Conservation (phyloP, 2,113 vertebrate species). For the Hyla sarda region DNA sequence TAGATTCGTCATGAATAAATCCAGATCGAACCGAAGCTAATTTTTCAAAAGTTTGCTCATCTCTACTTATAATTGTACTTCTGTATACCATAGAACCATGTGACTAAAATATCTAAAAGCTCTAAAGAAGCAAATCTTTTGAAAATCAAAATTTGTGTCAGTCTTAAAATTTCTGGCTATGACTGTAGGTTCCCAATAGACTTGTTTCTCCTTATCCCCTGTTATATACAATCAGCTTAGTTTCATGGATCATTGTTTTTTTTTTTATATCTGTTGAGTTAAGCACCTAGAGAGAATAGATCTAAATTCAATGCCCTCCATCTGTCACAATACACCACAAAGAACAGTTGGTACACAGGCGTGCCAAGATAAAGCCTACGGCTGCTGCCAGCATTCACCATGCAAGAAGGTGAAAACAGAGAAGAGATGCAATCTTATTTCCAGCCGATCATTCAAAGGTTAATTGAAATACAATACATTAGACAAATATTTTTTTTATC, state of each 20-base stretch:
- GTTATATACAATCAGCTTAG: slow-evolving; percentile 19
- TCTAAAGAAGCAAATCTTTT: too few relatives aligned
- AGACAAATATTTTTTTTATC: slow-evolving; percentile 20
- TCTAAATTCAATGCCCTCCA: slow-evolving; percentile 64
- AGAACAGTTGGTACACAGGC: slow-evolving; percentile 64
- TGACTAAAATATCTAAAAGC: too few relatives aligned
- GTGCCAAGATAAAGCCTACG: slow-evolving; percentile 66
- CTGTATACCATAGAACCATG: too few relatives aligned
- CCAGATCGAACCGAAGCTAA: too few relatives aligned
- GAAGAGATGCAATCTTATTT: slow-evolving; percentile 54
- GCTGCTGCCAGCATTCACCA: slow-evolving; percentile 65
- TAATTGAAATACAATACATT: slow-evolving; percentile 42
- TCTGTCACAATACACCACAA: slow-evolving; percentile 67
- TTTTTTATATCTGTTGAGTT: slow-evolving; percentile 39
- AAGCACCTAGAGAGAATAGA: slow-evolving; percentile 63
- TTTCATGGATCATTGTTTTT: slow-evolving; percentile 49
- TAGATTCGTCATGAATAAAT: too few relatives aligned
- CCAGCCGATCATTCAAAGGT: not conserved
- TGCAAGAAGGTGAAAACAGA: slow-evolving; percentile 59
- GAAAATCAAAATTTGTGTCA: too few relatives aligned
- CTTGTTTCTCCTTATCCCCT: not conserved
- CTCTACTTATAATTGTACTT: too few relatives aligned
- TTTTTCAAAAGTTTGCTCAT: too few relatives aligned
- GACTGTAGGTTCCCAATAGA: not conserved
- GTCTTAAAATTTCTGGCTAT: too few relatives aligned